phyloP scores from a whole-genome alignment of 2,113 vertebrate species.

The Chionodraco myersi region DNA sequence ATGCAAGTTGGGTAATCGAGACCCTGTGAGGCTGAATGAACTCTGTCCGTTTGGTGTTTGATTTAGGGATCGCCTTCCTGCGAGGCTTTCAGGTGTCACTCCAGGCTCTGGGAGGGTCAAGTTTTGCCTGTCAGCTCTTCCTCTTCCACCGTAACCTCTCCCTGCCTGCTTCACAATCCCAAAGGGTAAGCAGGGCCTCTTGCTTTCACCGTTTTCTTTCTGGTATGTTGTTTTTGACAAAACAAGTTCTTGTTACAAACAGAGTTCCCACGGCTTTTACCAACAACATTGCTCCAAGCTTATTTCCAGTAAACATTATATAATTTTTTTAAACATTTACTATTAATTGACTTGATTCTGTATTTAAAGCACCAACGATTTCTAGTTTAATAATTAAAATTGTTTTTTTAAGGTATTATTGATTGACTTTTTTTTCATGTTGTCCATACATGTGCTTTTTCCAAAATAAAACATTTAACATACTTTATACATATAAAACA shows the following conservation, averaged over 20 bases:
- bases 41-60: background rate
- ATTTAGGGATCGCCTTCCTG: conserved; percentile 82
- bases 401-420: too few relatives aligned
- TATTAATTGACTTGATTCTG: too few relatives aligned
- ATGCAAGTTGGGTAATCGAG: background rate
- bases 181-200: conserved; percentile 62
- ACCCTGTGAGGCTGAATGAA: background rate
- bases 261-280: background rate
- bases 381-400: too few relatives aligned
- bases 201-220: background rate
- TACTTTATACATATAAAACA: too few relatives aligned
- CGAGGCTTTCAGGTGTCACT: conserved; percentile 84
- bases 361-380: too few relatives aligned
- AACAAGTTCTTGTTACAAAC: background rate
- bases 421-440: too few relatives aligned
- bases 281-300: too few relatives aligned
- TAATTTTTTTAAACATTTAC: too few relatives aligned
- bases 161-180: conserved; percentile 63
- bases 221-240: background rate
- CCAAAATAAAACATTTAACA: too few relatives aligned
- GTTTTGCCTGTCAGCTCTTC: conserved; percentile 79
- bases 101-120: conserved; percentile 76
- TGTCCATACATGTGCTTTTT: too few relatives aligned
- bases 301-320: background rate
- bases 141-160: conserved; percentile 81